Evolutionary conservation across 2,797 vertebrate species (phyloP), one percentile per base, ranked within the genome.

Genomic region (Phataginus tetradactyla): DNA sequence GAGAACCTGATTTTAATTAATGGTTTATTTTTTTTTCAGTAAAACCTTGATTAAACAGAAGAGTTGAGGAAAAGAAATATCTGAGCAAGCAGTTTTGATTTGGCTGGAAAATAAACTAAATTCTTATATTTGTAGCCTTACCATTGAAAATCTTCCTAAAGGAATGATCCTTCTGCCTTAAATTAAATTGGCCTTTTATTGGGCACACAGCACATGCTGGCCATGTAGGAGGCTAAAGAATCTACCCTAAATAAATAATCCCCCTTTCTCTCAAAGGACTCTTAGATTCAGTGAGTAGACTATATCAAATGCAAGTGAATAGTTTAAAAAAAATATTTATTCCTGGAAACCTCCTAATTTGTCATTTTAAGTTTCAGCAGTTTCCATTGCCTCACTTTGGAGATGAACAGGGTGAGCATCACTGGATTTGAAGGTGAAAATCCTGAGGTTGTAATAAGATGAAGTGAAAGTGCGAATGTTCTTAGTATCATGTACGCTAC

Each of bases 1-100:
- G 11, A 83, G 39, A 83, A 69, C 5, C 20, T 91, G 42, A 64
- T 78, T 96, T 94, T 90, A 84, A 95, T 57, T n/a, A 34, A 68
- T 88, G 37, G 1, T 1, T 23, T 61, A 8, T 34, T 51, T 34
- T 55, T 12, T 39, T n/a, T 27, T 5, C 21, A 25, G 21, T 59
- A 91, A 91, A 79, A 94, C 21, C 29, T 91, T 92, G 13, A 64
- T 66, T 83, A 95, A 86, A 39, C 57, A 75, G 18, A 51, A 69
- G 10, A 86, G 14, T 63, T 86, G 45, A 75, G 69, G 25, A 71
- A 96, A 90, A 72, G 27, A 90, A 68, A n/a, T 66, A 39, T 25
- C 29, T 39, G 68, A 93, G 69, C 15, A 68, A 84, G 7, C 1
- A n/a, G 18, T 45, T 88, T 95, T 55, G 39, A 68, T 53, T 39